Base-by-base conservation (phyloP, 2,113 vertebrate genomes). In the Leptocoma aspasia region DNA sequence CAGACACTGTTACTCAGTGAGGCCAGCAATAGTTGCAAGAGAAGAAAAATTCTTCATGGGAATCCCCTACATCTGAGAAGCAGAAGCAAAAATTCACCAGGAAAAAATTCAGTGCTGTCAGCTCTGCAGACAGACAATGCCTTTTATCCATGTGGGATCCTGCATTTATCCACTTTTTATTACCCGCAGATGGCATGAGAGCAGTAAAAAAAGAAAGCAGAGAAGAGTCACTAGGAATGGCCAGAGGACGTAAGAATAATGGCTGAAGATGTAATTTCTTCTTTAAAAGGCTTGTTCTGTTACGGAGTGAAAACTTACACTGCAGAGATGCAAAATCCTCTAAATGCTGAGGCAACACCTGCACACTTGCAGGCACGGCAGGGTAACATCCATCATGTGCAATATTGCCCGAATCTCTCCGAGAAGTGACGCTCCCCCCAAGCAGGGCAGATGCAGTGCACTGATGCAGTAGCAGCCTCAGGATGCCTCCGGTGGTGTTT, bases 31-130 rank as follows among this genome's bases (percentile, higher is more conserved):
- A 82, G 72, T 84, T 92, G 84, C 94, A 97, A 96, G 87, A 94
- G 86, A 95, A 95, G 90, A 97, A 96, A 96, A 97, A 91, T 86
- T 86, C 86, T 97, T 83, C 56, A 57, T 73, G 96, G 97, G 96
- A 97, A 97, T 95, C 86, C 96, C 96, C 97, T 86, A 42, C 49
- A 94, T 68, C 66, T 95, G 80, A 92, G 92, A 90, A 93, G 68
- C 33, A 53, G 77, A 92, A 64, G 44, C 59, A 92, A 94, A 94
- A 96, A 95, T 91, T 97, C 92, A 94, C 33, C 63, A 77, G 93
- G 91, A 88, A 88, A 95, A 86, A 80, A 91, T 78, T 92, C 83
- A 71, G 68, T 6, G 10, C 41, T 44, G 27, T 44, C 49, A 94
- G 63, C 41, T 63, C 33, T 3, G 3, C 60, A 45, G 64, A 92